These are phyloP conservation scores for Distichodus sexfasciatus DNA, from an alignment of 2,797 vertebrate genomes.

Conservation along the genomic window DNA sequence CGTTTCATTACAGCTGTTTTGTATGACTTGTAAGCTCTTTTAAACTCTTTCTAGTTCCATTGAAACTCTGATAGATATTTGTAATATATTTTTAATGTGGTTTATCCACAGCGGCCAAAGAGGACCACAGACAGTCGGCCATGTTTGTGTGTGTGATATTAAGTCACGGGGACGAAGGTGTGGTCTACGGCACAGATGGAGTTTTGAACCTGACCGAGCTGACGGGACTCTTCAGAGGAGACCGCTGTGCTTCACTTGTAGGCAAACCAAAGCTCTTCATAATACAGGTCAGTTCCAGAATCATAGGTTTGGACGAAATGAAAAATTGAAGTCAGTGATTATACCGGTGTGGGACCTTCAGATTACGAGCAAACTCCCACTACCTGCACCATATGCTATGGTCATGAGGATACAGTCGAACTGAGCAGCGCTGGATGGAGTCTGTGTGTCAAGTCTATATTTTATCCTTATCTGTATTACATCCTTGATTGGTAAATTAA, in stretches of 20 bases:
- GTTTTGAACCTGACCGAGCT: conserved; percentile 50
- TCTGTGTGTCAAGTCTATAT: no score
- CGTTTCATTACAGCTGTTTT: no score
- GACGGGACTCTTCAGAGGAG: conserved; percentile 61
- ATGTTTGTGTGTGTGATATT: conserved; percentile 75
- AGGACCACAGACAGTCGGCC: conserved; percentile 69
- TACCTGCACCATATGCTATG: no score
- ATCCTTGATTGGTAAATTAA: no score
- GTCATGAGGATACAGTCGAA: no score
- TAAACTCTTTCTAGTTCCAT: neutral
- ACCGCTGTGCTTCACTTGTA: conserved; percentile 59
- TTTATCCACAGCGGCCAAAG: conserved; percentile 53
- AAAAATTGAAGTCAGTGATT: no score
- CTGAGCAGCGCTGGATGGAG: no score
- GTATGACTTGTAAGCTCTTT: no score
- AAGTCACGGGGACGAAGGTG: conserved; percentile 71
- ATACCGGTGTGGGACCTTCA: no score
- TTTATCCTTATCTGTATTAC: no score
- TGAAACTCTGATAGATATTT: neutral
- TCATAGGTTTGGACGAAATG: no score
- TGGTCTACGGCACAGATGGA: conserved; percentile 66
- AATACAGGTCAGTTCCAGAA: conserved; percentile 67
- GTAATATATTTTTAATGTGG: neutral
- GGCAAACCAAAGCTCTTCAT: conserved; percentile 81
- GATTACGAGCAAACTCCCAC: neutral